Evolutionary conservation across 35 echinoderm and acorn worm species (phyloP).

Genomic region (Strongylocentrotus purpuratus): DNA sequence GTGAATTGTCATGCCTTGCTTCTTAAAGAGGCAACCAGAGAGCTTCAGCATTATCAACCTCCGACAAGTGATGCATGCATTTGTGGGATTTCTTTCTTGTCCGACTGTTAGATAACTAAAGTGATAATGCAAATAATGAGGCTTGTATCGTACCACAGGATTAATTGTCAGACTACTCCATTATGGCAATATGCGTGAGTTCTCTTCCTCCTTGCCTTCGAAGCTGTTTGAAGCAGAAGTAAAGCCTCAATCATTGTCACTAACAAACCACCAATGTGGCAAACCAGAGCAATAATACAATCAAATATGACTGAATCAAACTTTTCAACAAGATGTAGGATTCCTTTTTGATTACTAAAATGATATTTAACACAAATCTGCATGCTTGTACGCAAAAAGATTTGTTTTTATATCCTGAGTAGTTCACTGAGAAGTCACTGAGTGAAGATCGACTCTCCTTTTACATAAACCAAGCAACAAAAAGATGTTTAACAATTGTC

Average conservation of each 20-base stretch:
- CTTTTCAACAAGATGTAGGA: too few species aligned
- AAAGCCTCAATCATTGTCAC: neutral
- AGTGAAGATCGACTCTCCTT: too few species aligned
- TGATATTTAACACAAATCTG: too few species aligned
- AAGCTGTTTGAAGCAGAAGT: neutral
- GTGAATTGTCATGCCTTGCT: conserved; percentile 1
- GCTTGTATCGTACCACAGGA: neutral
- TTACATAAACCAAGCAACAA: too few species aligned
- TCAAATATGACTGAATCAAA: too few species aligned
- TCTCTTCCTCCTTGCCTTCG: neutral
- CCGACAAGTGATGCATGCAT: neutral
- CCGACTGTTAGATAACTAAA: neutral
- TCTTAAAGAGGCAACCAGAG: neutral
- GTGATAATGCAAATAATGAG: neutral
- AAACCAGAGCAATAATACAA: too few species aligned
- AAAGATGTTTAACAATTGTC: too few species aligned
- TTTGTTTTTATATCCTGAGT: too few species aligned
- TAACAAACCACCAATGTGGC: too few species aligned
- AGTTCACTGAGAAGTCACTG: too few species aligned
- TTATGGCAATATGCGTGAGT: neutral
- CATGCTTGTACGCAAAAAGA: too few species aligned
- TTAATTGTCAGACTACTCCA: neutral
- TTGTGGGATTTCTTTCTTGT: neutral
- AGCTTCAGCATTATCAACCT: neutral
- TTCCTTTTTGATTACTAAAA: too few species aligned